phyloP scores from a whole-genome alignment of 2,113 vertebrate genomes.

The Pleuronectes platessa region DNA sequence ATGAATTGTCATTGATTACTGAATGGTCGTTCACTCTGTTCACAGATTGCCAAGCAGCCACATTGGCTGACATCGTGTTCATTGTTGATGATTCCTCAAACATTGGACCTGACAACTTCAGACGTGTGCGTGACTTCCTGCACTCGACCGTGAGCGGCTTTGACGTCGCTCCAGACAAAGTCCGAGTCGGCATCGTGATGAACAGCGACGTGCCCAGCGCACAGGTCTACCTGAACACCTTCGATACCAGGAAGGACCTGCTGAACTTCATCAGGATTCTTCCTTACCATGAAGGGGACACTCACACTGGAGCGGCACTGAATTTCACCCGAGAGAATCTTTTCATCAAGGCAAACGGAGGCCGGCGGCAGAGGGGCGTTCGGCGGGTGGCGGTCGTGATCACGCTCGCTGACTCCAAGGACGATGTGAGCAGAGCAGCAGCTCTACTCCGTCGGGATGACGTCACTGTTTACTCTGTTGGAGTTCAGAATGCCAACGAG shows the following conservation, averaged over 20 bases:
- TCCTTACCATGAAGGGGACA: slow-evolving; percentile 75
- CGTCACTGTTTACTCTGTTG: slow-evolving; percentile 82
- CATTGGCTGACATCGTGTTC: slow-evolving; percentile 85
- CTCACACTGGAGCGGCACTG: slow-evolving; percentile 81
- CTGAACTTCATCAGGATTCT: slow-evolving; percentile 84
- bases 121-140: slow-evolving; percentile 81
- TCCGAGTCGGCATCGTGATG: slow-evolving; percentile 83
- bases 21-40: slow-evolving; percentile 23
- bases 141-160: slow-evolving; percentile 79
- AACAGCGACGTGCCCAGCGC: slow-evolving; percentile 72
- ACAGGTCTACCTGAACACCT: slow-evolving; percentile 81
- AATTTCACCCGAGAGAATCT: slow-evolving; percentile 74
- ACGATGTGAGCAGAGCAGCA: slow-evolving; percentile 73
- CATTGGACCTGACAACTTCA: slow-evolving; percentile 71
- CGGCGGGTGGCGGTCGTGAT: slow-evolving; percentile 87
- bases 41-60: slow-evolving; percentile 81
- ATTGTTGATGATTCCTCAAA: slow-evolving; percentile 85
- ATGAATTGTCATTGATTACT: neutral
- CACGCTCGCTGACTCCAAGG: slow-evolving; percentile 82
- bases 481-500: slow-evolving; percentile 72
- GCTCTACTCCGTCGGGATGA: slow-evolving; percentile 72
- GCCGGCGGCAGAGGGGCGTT: slow-evolving; percentile 73
- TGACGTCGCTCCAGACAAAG: slow-evolving; percentile 47
- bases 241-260: slow-evolving; percentile 73
- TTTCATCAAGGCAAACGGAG: slow-evolving; percentile 75